These are phyloP conservation scores for Ornithoptera priamus DNA, from an alignment of 2,888 invertebrate species.

Conservation along the genomic window DNA sequence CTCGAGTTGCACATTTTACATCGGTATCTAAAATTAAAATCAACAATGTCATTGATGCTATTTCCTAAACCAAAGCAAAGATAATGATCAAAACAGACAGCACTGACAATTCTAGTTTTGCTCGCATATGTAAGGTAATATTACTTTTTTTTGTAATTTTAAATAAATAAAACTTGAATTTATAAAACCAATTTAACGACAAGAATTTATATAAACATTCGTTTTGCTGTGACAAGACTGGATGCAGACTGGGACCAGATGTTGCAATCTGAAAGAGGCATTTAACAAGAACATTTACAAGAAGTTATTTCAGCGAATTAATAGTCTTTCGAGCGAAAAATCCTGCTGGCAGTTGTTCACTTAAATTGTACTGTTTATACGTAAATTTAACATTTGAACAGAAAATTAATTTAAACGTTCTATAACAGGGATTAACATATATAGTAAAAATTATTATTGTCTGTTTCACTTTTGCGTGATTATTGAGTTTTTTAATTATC, in stretches of 20 bases:
- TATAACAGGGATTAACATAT: too few species aligned
- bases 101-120: neutral
- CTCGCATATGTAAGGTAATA: neutral
- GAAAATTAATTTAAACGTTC: neutral
- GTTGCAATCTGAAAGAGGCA: slow-evolving; percentile 22
- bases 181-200: neutral
- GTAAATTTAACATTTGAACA: neutral
- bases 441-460: too few species aligned
- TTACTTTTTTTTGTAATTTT: neutral
- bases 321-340: slow-evolving; percentile 19
- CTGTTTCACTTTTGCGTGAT: too few species aligned
- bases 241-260: slow-evolving; percentile 55
- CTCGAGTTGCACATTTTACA: neutral
- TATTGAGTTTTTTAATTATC: too few species aligned
- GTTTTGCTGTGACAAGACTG: slow-evolving; percentile 64
- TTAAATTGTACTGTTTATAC: neutral
- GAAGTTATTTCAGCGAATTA: slow-evolving; percentile 24
- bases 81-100: neutral
- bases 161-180: neutral
- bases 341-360: neutral
- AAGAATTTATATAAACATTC: slow-evolving; percentile 60
- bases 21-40: slow-evolving; percentile 2
- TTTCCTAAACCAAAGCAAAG: neutral
- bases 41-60: neutral
- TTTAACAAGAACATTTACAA: slow-evolving; percentile 27